Evolutionary conservation across 2,888 invertebrate species (phyloP).

Genomic region (Ornithoptera alexandrae): DNA sequence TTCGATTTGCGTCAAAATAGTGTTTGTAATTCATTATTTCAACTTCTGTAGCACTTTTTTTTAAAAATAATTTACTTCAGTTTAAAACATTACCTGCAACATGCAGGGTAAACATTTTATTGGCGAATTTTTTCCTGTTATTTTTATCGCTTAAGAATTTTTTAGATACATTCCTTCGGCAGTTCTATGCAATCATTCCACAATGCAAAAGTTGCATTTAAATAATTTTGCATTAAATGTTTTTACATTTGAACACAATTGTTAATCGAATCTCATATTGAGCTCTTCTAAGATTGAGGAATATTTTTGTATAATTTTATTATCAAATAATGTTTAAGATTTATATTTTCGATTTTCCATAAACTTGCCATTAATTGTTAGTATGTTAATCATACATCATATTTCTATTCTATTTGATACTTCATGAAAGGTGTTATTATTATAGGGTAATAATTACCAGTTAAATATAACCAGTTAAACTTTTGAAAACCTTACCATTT

Average conservation of each 20-base stretch:
- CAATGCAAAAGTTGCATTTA: slow-evolving; percentile 35
- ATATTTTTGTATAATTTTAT: slow-evolving; percentile 20
- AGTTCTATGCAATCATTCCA: slow-evolving; percentile 38
- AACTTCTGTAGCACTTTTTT: too few relatives aligned
- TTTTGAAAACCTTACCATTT: slow-evolving; percentile 12
- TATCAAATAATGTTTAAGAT: neutral
- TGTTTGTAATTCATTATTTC: too few relatives aligned
- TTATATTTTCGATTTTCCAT: slow-evolving; percentile 1
- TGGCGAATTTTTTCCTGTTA: neutral
- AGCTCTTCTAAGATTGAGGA: neutral
- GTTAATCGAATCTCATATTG: slow-evolving; percentile 23
- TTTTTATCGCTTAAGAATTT: slow-evolving; percentile 1
- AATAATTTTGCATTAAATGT: slow-evolving; percentile 19
- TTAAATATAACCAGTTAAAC: neutral
- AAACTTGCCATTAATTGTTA: slow-evolving; percentile 23
- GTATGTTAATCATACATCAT: neutral
- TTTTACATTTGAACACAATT: slow-evolving; percentile 6
- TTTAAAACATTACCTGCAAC: too few relatives aligned
- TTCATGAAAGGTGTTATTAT: neutral
- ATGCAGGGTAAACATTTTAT: neutral
- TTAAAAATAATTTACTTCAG: too few relatives aligned
- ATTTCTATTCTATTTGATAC: neutral
- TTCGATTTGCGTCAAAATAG: too few relatives aligned
- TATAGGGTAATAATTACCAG: neutral
- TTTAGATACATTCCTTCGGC: slow-evolving; percentile 9